Evolutionary conservation across 2,888 invertebrate species (phyloP).

Genomic region (Sisyra terminalis): DNA sequence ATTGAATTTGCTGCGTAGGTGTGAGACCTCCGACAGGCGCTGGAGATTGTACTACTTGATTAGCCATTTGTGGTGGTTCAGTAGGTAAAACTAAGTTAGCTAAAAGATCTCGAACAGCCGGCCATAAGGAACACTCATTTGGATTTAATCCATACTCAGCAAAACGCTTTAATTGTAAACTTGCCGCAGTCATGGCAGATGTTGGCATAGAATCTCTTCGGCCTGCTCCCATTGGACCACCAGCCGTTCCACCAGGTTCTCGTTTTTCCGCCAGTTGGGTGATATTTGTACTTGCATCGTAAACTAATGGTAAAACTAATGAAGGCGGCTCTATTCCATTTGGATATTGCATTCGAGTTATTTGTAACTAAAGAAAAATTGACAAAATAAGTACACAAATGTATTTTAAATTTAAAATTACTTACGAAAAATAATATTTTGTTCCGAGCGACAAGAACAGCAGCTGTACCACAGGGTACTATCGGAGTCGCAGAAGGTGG

Average conservation of each 20-base stretch:
- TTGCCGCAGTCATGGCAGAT: slow-evolving; percentile 43
- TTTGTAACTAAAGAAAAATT: slow-evolving; percentile 46
- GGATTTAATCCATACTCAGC: slow-evolving; percentile 52
- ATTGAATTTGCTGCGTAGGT: slow-evolving; percentile 35
- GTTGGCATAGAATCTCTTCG: slow-evolving; percentile 20
- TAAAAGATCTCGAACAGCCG: slow-evolving; percentile 76
- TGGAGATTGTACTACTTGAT: slow-evolving; percentile 27
- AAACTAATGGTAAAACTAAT: slow-evolving; percentile 74
- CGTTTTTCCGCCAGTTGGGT: slow-evolving; percentile 77
- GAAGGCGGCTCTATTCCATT: slow-evolving; percentile 48
- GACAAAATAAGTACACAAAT: too few species aligned
- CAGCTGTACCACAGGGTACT: slow-evolving; percentile 80
- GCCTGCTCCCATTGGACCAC: slow-evolving; percentile 4
- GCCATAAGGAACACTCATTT: slow-evolving; percentile 77
- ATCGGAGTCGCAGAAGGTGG: slow-evolving; percentile 77
- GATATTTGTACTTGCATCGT: slow-evolving; percentile 72
- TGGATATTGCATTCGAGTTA: slow-evolving; percentile 49
- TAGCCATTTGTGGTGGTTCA: slow-evolving; percentile 41
- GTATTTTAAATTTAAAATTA: too few species aligned
- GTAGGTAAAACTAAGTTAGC: slow-evolving; percentile 69
- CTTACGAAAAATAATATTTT: slow-evolving; percentile 88
- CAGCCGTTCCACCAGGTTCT: slow-evolving; percentile 32
- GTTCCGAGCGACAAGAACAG: slow-evolving; percentile 66
- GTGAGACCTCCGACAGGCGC: slow-evolving; percentile 26
- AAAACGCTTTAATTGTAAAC: slow-evolving; percentile 48